Evolutionary conservation across 2,797 vertebrate genomes (phyloP).

Genomic region (Chromobotia macracanthus): DNA sequence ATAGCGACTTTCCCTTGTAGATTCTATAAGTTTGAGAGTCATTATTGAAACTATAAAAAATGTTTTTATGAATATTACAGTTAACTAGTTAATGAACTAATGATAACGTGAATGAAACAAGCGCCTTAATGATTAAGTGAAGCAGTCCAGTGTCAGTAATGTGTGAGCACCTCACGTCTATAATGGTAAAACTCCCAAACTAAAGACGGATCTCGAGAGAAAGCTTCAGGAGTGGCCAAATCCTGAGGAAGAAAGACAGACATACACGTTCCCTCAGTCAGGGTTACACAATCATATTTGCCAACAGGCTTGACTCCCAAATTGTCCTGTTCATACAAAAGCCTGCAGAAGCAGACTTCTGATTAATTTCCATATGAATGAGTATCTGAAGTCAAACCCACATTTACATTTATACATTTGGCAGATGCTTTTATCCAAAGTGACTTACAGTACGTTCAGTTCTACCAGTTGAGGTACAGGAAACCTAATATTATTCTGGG

Average conservation of each 20-base stretch:
- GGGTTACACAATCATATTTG: background rate
- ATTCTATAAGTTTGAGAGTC: background rate
- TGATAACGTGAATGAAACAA: no score
- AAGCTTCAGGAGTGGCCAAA: conserved; percentile 87
- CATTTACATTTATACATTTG: no score
- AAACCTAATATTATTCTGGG: no score
- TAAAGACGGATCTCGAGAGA: conserved; percentile 86
- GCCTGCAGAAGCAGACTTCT: no score
- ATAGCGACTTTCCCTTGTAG: background rate
- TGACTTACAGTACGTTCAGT: no score
- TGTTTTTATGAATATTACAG: background rate
- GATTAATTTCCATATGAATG: no score
- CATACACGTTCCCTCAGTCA: conserved; percentile 20
- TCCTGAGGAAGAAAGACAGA: conserved; percentile 68
- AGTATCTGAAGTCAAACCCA: no score
- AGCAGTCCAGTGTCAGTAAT: background rate
- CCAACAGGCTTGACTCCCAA: background rate
- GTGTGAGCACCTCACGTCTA: conserved; percentile 82
- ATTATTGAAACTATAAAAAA: background rate
- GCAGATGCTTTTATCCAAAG: no score
- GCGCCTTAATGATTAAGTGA: background rate
- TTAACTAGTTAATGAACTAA: background rate
- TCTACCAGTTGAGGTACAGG: no score
- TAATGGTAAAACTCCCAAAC: conserved; percentile 99
- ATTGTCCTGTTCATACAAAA: background rate